Conservation (phyloP, 2,888 invertebrate species). For the Panzeria rudis region DNA sequence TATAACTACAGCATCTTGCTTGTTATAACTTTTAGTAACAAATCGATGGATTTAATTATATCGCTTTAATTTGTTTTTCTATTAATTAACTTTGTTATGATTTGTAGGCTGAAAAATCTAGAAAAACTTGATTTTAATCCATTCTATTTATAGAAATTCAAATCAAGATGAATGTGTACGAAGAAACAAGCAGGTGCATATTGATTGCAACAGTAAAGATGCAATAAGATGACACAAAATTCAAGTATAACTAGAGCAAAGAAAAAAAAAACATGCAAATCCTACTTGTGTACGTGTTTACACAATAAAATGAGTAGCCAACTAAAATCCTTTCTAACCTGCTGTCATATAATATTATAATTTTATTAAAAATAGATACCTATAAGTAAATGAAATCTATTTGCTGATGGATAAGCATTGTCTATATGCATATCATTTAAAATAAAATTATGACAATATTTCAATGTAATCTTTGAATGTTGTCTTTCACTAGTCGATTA, state of each 20-base stretch:
- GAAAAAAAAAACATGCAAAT: background rate
- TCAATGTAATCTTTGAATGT: no score
- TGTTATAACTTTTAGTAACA: background rate
- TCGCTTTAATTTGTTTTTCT: background rate
- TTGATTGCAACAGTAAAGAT: slow-evolving; percentile 25
- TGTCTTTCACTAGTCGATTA: no score
- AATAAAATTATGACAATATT: no score
- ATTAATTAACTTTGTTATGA: background rate
- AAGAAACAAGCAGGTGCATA: slow-evolving; percentile 51
- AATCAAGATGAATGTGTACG: slow-evolving; percentile 29
- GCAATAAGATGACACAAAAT: slow-evolving; percentile 17
- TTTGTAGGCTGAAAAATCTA: slow-evolving; percentile 9
- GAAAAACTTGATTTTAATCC: slow-evolving; percentile 52
- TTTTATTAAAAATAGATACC: background rate
- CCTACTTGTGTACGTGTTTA: background rate
- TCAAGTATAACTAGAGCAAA: slow-evolving; percentile 6
- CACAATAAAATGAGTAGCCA: background rate
- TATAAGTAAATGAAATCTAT: no score
- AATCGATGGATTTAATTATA: background rate
- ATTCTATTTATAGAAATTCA: slow-evolving; percentile 62
- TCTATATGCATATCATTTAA: no score
- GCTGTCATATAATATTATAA: background rate
- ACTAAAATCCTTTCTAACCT: background rate
- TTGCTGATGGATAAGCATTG: no score
- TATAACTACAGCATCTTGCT: background rate